These are phyloP conservation scores for Drosophila kohkoa DNA, from an alignment of 1,140 invertebrate species.

Conservation along the genomic window DNA sequence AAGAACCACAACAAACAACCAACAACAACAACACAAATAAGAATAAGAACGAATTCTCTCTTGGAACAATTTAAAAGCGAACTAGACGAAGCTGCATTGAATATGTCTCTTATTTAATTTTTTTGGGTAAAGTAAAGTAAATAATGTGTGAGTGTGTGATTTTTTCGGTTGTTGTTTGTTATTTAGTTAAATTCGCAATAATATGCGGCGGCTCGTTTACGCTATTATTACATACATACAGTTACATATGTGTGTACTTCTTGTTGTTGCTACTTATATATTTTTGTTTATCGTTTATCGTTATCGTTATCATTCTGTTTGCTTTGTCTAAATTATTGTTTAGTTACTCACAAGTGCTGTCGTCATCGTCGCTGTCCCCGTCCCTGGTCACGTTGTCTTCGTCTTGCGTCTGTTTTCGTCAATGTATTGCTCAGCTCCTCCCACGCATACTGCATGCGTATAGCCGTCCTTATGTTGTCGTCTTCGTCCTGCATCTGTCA, in stretches of 20 bases:
- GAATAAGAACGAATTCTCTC: conserved; percentile 25
- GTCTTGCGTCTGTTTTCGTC: conserved; percentile 25
- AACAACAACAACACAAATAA: conserved; percentile 41
- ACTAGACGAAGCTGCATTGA: conserved; percentile 36
- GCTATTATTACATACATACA: conserved; percentile 55
- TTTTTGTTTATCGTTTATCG: conserved; percentile 71
- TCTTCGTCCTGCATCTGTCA: conserved; percentile 26
- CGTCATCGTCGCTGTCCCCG: conserved; percentile 57
- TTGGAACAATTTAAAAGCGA: conserved; percentile 37
- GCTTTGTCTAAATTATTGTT: conserved; percentile 81
- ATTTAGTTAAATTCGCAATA: conserved; percentile 67
- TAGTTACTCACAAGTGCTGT: conserved; percentile 81
- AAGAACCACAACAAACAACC: conserved; percentile 24
- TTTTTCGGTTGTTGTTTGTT: conserved; percentile 16
- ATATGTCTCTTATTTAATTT: conserved; percentile 15
- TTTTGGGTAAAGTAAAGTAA: conserved; percentile 14
- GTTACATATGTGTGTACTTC: conserved; percentile 47
- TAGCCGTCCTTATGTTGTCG: conserved; percentile 17
- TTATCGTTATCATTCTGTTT: conserved; percentile 73
- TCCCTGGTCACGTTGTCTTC: conserved; percentile 35
- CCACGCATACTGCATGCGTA: conserved; percentile 16
- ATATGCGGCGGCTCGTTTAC: conserved; percentile 43
- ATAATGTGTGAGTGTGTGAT: conserved; percentile 23
- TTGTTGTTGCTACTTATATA: conserved; percentile 59
- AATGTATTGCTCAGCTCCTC: conserved; percentile 26